These are phyloP conservation scores for Caenorhabditis wallacei DNA, from an alignment of 2,888 invertebrate species.

Conservation along the genomic window DNA sequence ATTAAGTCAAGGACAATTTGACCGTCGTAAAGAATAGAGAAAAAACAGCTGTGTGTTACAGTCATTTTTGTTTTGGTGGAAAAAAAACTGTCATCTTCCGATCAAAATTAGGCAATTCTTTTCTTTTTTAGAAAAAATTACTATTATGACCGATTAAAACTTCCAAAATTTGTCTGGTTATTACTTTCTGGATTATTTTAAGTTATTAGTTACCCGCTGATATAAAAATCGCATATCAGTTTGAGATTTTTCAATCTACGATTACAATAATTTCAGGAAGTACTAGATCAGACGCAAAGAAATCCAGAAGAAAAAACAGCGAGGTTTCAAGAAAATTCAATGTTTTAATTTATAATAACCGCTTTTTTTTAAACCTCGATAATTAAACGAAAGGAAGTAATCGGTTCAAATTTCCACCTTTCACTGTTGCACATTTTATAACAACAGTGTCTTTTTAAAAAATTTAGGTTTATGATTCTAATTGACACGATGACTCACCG, in stretches of 20 bases:
- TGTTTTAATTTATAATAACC: not conserved
- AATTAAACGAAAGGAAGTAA: too few species aligned
- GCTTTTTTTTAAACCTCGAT: not conserved
- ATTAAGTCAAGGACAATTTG: not conserved
- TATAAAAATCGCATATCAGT: not conserved
- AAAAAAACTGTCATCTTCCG: too few species aligned
- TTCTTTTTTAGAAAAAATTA: too few species aligned
- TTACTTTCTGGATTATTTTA: too few species aligned
- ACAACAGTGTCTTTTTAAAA: not conserved
- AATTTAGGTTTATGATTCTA: not conserved
- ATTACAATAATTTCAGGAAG: not conserved
- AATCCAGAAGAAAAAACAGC: not conserved
- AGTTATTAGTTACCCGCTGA: not conserved
- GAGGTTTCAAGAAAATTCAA: not conserved
- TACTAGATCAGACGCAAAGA: conserved; percentile 2
- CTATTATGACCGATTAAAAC: too few species aligned
- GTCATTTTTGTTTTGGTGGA: too few species aligned
- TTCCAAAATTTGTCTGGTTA: too few species aligned
- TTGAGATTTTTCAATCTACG: not conserved
- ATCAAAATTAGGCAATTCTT: too few species aligned
- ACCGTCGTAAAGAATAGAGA: too few species aligned
- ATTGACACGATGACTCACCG: not conserved
- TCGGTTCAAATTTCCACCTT: not conserved
- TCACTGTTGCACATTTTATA: conserved; percentile 1
- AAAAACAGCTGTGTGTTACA: too few species aligned